phyloP scores from a whole-genome alignment of 92 coral and sea anemone species.

The Siderastrea radians region DNA sequence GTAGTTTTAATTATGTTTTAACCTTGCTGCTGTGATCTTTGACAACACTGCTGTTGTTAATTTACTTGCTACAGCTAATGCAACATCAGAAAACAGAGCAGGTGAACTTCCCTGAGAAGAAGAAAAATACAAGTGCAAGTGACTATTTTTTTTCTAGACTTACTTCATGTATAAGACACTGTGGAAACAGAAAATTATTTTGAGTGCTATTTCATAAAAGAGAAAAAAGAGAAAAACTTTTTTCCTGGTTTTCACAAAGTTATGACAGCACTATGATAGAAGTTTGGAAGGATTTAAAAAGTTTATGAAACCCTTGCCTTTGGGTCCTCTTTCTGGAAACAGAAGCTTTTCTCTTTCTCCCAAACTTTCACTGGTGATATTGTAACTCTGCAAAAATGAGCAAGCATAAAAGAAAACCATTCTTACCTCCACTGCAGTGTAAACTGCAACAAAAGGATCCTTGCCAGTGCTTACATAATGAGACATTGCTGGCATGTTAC shows the following conservation, averaged over 20 bases:
- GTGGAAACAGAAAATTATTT: too few relatives aligned
- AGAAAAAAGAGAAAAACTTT: too few relatives aligned
- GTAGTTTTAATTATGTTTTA: neutral
- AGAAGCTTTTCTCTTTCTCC: too few relatives aligned
- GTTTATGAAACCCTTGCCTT: too few relatives aligned
- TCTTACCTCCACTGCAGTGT: conserved; percentile 90
- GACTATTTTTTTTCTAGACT: too few relatives aligned
- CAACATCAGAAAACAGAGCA: conserved; percentile 95
- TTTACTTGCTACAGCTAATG: conserved; percentile 96
- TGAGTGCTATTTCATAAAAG: too few relatives aligned
- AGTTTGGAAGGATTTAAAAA: too few relatives aligned
- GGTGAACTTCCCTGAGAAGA: conserved; percentile 86
- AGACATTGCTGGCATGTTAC: conserved; percentile 95
- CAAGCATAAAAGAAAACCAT: neutral
- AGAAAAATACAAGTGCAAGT: neutral
- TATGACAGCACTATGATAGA: too few relatives aligned
- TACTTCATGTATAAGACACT: too few relatives aligned
- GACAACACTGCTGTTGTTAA: conserved; percentile 96
- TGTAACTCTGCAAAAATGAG: neutral
- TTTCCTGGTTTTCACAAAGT: too few relatives aligned
- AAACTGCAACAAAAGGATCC: conserved; percentile 95
- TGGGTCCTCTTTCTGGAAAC: too few relatives aligned
- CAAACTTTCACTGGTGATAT: too few relatives aligned
- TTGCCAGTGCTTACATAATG: conserved; percentile 88
- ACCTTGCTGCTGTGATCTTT: conserved; percentile 96